Base-by-base conservation (phyloP, 2,797 vertebrate species). In the Sciaenops ocellatus region DNA sequence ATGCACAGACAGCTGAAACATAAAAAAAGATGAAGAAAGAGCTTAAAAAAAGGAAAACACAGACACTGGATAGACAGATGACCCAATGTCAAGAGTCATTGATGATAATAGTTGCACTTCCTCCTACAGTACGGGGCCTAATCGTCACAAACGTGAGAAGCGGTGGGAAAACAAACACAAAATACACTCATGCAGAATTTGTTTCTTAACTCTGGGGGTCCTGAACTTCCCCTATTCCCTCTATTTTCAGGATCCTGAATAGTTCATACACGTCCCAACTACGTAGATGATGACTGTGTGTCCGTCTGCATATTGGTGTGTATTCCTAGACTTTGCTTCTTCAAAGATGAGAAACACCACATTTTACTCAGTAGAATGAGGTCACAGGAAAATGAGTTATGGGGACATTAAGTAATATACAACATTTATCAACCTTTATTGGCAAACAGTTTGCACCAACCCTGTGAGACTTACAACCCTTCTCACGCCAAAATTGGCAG, bases 381-480 rank as follows among this genome's bases (percentile, higher is more conserved):
- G 46, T 55, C 42, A 79, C 28, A 62, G 13, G n/a, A 44, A 55
- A 41, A 52, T 6, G 9, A 30, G 55, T 12, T 16, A 12, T 17
- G 28, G 38, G 0, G 1, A 1, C 8, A 6, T 41, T 38, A 41
- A 42, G 62, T 20, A n/a, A 55, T 18, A 26, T 1, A 2, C 4
- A 2, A 61, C 42, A n/a, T 64, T 67, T 46, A 71, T 55, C 73
- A 56, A 28, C 78, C 70, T 78, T 70, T 80, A 3, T 71, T 74
- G 69, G 80, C 66, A 70, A 80, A 51, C 73, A n/a, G 10, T 34
- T 10, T 79, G 42, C 83, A 79, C 18, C 67, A 48, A 6, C 13
- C 5, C 6, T 1, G 69, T 60, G n/a, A 62, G 24, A 28, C 20
- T 11, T 59, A 11, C 4, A 60, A 61, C 22, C 50, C 20, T 56